Conservation (phyloP, 2,797 vertebrate species). For the Netta rufina region DNA sequence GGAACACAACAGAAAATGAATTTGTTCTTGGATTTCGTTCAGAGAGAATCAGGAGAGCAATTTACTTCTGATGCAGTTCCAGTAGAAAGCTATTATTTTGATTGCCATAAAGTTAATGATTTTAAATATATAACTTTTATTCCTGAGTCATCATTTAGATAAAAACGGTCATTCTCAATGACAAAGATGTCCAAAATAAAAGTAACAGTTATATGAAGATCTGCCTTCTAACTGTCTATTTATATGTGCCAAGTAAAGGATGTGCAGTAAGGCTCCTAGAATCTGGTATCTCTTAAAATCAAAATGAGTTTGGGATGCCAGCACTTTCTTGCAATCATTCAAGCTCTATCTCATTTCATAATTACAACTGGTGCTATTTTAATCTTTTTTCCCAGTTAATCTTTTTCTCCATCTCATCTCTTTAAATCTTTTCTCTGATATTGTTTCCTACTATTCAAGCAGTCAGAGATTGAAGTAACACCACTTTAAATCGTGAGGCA, state of each 20-base stretch:
- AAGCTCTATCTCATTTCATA: background rate
- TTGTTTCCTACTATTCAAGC: background rate
- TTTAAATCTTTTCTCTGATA: background rate
- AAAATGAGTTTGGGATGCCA: background rate
- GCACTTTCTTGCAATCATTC: background rate
- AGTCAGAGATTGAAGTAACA: background rate
- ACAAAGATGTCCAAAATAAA: background rate
- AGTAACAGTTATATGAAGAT: background rate
- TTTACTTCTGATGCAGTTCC: constrained; percentile 51
- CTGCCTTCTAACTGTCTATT: background rate
- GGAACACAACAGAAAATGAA: constrained; percentile 20
- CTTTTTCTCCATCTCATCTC: background rate
- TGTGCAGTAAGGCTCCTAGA: background rate
- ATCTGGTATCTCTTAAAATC: background rate
- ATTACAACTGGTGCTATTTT: background rate
- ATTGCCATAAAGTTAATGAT: constrained; percentile 30
- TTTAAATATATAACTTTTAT: constrained; percentile 43
- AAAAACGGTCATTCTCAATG: background rate
- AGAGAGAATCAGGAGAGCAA: constrained; percentile 27
- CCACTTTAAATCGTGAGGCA: background rate
- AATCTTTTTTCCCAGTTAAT: background rate
- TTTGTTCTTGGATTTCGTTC: constrained; percentile 37
- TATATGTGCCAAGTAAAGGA: background rate
- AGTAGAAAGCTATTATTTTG: constrained; percentile 40
- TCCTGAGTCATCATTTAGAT: constrained; percentile 7